phyloP scores from a whole-genome alignment of 2,888 invertebrate species.

The Limnephilus marmoratus region DNA sequence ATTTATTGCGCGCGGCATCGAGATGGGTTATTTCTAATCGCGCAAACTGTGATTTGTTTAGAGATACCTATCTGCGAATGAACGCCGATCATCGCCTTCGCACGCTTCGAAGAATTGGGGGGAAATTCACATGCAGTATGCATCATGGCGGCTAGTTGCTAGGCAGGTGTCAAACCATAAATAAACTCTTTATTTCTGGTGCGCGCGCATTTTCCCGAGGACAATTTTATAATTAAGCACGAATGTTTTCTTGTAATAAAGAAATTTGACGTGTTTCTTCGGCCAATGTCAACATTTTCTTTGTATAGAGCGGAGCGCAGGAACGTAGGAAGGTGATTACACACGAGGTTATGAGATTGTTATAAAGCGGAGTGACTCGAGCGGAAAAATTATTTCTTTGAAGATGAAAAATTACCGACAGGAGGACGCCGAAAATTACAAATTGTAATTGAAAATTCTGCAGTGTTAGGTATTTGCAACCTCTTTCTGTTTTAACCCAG shows the following conservation, averaged over 20 bases:
- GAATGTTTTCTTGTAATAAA: slow-evolving; percentile 47
- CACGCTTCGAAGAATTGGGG: slow-evolving; percentile 20
- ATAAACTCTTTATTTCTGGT: slow-evolving; percentile 42
- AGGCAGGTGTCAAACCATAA: slow-evolving; percentile 45
- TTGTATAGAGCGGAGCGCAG: neutral
- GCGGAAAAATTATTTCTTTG: neutral
- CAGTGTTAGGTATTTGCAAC: neutral
- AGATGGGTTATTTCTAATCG: slow-evolving; percentile 54
- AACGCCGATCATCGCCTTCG: slow-evolving; percentile 40
- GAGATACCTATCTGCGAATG: slow-evolving; percentile 49
- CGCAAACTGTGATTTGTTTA: slow-evolving; percentile 49
- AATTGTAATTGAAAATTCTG: neutral
- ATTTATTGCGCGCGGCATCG: slow-evolving; percentile 72
- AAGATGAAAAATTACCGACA: neutral
- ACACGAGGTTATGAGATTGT: neutral
- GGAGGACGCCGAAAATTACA: neutral
- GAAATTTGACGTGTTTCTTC: slow-evolving; percentile 18
- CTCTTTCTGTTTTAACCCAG: neutral
- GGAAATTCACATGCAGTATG: slow-evolving; percentile 42
- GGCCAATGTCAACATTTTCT: slow-evolving; percentile 45
- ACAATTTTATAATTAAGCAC: slow-evolving; percentile 47
- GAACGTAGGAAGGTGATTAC: slow-evolving; percentile 7
- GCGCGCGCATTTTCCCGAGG: slow-evolving; percentile 37
- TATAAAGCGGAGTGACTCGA: neutral
- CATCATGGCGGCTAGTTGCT: slow-evolving; percentile 36